These are phyloP conservation scores for Alviniconcha marisindica DNA, from an alignment of 1,140 invertebrate species.

Conservation along the genomic window DNA sequence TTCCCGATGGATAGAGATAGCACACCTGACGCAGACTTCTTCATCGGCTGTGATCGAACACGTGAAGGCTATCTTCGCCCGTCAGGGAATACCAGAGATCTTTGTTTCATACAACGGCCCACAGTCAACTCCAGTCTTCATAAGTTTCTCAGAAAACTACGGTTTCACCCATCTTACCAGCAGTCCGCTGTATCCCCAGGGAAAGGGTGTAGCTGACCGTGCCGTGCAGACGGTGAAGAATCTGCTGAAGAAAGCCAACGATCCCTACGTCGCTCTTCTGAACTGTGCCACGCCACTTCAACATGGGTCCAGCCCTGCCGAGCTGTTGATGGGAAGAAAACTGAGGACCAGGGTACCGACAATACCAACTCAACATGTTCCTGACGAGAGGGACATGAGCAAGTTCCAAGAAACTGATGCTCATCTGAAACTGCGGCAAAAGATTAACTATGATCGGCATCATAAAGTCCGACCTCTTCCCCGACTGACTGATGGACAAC, in stretches of 20 bases:
- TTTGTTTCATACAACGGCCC: background rate
- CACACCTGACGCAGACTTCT: background rate
- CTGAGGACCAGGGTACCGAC: slow-evolving; percentile 25
- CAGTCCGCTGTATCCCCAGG: slow-evolving; percentile 49
- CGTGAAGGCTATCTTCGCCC: background rate
- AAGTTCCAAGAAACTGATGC: background rate
- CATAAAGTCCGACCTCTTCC: too few species aligned
- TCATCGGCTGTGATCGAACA: background rate
- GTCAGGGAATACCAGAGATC: slow-evolving; percentile 9
- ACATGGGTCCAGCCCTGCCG: slow-evolving; percentile 42
- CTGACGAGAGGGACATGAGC: background rate
- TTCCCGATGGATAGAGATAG: background rate
- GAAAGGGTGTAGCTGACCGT: slow-evolving; percentile 52
- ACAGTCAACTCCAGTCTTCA: too few species aligned
- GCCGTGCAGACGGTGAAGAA: slow-evolving; percentile 56
- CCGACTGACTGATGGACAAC: too few species aligned
- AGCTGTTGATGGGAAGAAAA: slow-evolving; percentile 52
- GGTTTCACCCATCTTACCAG: slow-evolving; percentile 54
- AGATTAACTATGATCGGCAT: too few species aligned
- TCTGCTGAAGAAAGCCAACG: slow-evolving; percentile 44
- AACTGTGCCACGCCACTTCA: slow-evolving; percentile 42
- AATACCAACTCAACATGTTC: background rate
- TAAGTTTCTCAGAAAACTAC: slow-evolving; percentile 47
- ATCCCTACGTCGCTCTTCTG: slow-evolving; percentile 49
- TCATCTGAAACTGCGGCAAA: too few species aligned